Base-by-base conservation (phyloP, 2,113 vertebrate genomes). In the Malurus melanocephalus region DNA sequence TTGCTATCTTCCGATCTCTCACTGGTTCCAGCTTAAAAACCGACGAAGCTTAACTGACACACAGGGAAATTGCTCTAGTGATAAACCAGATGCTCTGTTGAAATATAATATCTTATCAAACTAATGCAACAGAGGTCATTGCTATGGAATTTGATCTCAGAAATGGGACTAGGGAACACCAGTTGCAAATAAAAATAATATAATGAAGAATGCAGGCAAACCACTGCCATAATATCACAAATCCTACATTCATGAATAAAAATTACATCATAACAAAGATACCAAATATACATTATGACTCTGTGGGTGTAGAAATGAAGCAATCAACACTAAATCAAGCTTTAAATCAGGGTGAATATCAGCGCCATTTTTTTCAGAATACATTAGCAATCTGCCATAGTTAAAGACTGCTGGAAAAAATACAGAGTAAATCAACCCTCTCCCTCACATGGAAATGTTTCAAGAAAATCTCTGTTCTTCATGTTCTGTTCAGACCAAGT, bases 281-380 rank as follows among this genome's bases (percentile, higher is more conserved):
- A 82, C 27, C 43, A 85, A 89, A 90, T 27, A 66, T n/a, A 67
- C 23, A 65, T 72, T 60, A 75, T 67, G 48, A 87, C 38, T 80
- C 33, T 55, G 14, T 77, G 69, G 48, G 49, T 64, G 38, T 85
- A 80, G 57, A 65, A 93, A 80, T 69, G 42, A 91, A 77, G 73
- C 69, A 89, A 94, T 93, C 82, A 74, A 30, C 73, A 84, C 30
- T 80, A 96, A 91, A 91, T 84, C 89, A 94, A 78, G 76, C 61
- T 83, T 89, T 79, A 91, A 89, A 94, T 78, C 89, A 91, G 69
- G 21, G 53, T 68, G 69, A 92, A 92, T 83, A 85, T 6, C 27
- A 4, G 74, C 45, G 27, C 2, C 8, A 40, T 69, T 94, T 93
- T 93, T 85, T 89, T 80, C 64, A 80, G 64, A 84, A 69, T 84